Conservation (phyloP, 2,888 invertebrate species). For the Laothoe populi region DNA sequence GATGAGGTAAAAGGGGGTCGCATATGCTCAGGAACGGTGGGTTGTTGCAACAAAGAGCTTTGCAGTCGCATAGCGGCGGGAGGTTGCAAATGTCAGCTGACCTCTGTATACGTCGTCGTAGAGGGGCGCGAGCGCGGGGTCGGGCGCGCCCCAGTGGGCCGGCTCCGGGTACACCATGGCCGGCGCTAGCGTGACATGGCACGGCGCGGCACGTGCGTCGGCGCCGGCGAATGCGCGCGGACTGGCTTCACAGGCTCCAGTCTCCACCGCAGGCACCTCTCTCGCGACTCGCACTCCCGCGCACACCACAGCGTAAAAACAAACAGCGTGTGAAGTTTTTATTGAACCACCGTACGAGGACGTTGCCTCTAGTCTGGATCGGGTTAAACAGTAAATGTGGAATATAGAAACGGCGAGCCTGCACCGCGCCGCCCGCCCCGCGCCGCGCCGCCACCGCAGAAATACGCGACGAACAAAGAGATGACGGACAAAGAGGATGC, state of each 20-base stretch:
- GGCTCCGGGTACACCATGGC: conserved; percentile 87
- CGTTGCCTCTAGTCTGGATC: conserved; percentile 42
- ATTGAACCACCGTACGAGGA: conserved; percentile 44
- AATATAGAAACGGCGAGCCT: conserved; percentile 23
- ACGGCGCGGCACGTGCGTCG: conserved; percentile 61
- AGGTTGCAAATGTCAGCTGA: conserved; percentile 74
- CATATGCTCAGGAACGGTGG: conserved; percentile 24
- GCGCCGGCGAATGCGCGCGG: conserved; percentile 77
- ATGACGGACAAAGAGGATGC: conserved; percentile 22
- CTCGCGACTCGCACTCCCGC: conserved; percentile 32
- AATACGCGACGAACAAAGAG: conserved; percentile 19
- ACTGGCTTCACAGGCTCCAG: conserved; percentile 53
- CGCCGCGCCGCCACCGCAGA: conserved; percentile 14
- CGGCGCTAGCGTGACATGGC: conserved; percentile 71
- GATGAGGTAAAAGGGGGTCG: conserved; percentile 25
- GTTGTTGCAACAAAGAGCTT: conserved; percentile 55
- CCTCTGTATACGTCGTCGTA: conserved; percentile 88
- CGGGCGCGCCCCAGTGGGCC: conserved; percentile 85
- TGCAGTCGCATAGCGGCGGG: conserved; percentile 42
- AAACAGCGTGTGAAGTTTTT: conserved; percentile 44
- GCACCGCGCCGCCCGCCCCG: not conserved
- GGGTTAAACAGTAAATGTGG: conserved; percentile 25
- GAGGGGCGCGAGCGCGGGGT: conserved; percentile 86
- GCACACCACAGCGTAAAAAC: conserved; percentile 39
- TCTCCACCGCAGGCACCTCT: conserved; percentile 32